Conservation (phyloP, 2,888 invertebrate genomes). For the Esperia sulphurella region DNA sequence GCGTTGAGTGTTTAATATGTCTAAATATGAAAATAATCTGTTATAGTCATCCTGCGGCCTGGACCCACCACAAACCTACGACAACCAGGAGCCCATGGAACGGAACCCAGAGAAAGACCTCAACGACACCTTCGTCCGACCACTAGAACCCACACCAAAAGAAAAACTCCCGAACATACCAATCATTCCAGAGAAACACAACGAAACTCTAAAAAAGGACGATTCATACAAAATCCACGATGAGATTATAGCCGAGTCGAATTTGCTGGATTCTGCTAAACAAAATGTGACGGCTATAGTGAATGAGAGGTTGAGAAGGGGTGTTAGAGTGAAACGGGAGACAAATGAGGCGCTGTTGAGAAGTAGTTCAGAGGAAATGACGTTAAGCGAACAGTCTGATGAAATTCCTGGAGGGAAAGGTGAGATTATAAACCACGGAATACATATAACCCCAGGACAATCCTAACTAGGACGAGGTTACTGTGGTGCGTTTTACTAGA, state of each 20-base stretch:
- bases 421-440: constrained; percentile 26
- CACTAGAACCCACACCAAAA: constrained; percentile 38
- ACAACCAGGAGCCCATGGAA: constrained; percentile 61
- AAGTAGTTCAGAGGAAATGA: constrained; percentile 58
- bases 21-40: neutral
- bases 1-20: no score
- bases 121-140: constrained; percentile 52
- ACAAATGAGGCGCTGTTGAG: constrained; percentile 40
- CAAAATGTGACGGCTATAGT: constrained; percentile 31
- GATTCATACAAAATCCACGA: constrained; percentile 49
- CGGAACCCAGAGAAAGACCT: constrained; percentile 56
- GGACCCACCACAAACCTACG: constrained; percentile 60
- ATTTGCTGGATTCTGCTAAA: constrained; percentile 47
- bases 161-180: constrained; percentile 52
- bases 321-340: constrained; percentile 36
- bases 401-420: constrained; percentile 32
- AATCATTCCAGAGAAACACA: constrained; percentile 46
- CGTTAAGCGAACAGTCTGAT: constrained; percentile 43
- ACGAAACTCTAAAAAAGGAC: constrained; percentile 19
- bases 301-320: constrained; percentile 29
- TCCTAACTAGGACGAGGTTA: no score
- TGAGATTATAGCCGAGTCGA: constrained; percentile 52
- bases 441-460: no score
- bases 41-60: constrained; percentile 61
- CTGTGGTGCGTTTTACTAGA: no score